A percentile compares a stretch with the other conserved stretches of the same genome.
phyloP scores from a whole-genome alignment of 1,140 invertebrate genomes.

The Procambarus clarkii region DNA sequence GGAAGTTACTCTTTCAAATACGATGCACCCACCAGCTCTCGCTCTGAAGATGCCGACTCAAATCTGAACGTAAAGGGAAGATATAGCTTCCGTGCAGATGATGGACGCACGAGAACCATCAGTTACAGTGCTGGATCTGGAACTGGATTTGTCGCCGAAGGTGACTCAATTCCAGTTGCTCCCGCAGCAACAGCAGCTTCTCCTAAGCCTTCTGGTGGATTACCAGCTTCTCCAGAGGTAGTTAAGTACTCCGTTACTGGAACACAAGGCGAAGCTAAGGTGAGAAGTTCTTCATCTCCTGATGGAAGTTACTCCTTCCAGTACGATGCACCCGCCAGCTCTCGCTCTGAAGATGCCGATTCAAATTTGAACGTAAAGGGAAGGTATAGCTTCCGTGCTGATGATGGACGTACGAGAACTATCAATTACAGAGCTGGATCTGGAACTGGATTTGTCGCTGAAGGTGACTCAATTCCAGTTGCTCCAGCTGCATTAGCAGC shows the following conservation, averaged over 20 bases:
- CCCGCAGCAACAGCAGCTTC: not conserved
- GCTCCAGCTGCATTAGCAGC: not conserved
- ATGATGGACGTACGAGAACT: not conserved
- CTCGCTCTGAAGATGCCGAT: slow-evolving; percentile 67
- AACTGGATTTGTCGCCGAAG: slow-evolving; percentile 14
- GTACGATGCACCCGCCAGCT: slow-evolving; percentile 69
- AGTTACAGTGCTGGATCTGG: slow-evolving; percentile 15
- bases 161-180: not conserved
- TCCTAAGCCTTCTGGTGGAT: not conserved
- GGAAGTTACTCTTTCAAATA: slow-evolving; percentile 9
- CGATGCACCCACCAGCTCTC: slow-evolving; percentile 33
- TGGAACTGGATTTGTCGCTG: slow-evolving; percentile 18
- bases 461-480: slow-evolving; percentile 2
- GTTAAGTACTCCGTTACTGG: slow-evolving; percentile 17
- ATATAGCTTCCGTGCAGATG: slow-evolving; percentile 74
- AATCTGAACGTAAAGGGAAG: slow-evolving; percentile 73
- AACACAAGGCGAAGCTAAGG: slow-evolving; percentile 14
- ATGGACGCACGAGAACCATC: not conserved
- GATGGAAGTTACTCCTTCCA: slow-evolving; percentile 65
- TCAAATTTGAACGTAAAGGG: slow-evolving; percentile 73
- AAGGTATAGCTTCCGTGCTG: slow-evolving; percentile 74
- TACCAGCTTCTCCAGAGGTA: not conserved
- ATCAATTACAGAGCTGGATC: slow-evolving; percentile 19
- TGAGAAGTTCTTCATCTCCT: not conserved
- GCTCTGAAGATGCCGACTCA: slow-evolving; percentile 66